Base-by-base conservation (phyloP, 2,888 invertebrate genomes). In the Pammene fasciana region DNA sequence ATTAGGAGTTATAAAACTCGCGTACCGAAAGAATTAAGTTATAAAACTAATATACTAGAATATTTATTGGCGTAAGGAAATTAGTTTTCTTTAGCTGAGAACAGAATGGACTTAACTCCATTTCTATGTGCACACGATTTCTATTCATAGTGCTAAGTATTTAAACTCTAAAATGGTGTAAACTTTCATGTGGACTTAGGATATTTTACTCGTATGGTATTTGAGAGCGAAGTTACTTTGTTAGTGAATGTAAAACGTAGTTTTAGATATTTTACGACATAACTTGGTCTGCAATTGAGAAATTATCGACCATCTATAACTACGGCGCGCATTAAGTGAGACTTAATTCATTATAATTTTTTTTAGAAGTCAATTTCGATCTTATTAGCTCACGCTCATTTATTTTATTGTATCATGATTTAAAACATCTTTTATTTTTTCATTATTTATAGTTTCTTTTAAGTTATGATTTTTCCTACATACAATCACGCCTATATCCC, bases 31-130 rank as follows among this genome's bases (percentile, higher is more conserved):
- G n/a, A 54, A 54, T 54, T 54, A 54, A 36, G 54, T 54, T 54
- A 34, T 36, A 54, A 50, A 54, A n/a, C 34, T 34, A 54, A 54
- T 54, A 54, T 34, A 54, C n/a, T 54, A 34, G n/a, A 34, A 54
- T 34, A 8, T 54, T 54, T 54, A 54, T 54, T 54, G n/a, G 26
- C 34, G 8, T 8, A n/a, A n/a, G 54, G 9, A 54, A 54, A 54
- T 54, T 34, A 54, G 34, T 13, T 52, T 54, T 34, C 34, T 52
- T n/a, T 8, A 54, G 34, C n/a, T 36, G 2, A 54, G 1, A 34
- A 54, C 54, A n/a, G 34, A 36, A 54, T n/a, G 0, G 54, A 10
- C 34, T 34, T 13, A 54, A 13, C 0, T 36, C 34, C 54, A 34
- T 34, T 13, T 50, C 11, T 0, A 11, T 54, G 34, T 34, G n/a